Base-by-base conservation (phyloP, 2,888 invertebrate genomes). In the Cheilosia variabilis region DNA sequence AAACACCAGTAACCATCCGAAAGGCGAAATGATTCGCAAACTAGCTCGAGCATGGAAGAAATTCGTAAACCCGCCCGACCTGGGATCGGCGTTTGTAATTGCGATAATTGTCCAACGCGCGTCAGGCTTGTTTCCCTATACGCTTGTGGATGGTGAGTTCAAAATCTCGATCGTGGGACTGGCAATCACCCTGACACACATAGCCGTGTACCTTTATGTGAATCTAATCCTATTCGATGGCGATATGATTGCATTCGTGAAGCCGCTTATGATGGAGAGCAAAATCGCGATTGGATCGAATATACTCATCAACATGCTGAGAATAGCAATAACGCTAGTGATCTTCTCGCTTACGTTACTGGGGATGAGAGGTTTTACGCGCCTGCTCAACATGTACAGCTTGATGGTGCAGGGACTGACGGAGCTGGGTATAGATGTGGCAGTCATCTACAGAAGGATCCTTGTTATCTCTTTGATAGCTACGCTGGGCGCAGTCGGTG, bases 61-160 rank as follows among this genome's bases (percentile, higher is more conserved):
- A 4, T 45, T 73, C n/a, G 60, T 22, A 7, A 77, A 66, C 17
- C 87, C 88, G 0, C 63, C 62, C 3, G 66, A 68, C 22, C 41
- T 89, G 0, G 62, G 57, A 10, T 87, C 88, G n/a, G 68, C 88
- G 0, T 88, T 79, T 37, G 24, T 50, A n/a, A 22, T 87, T 10
- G 47, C 75, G 4, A 60, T 87, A 10, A 24, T 69, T 6, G 50
- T 88, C 5, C 52, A 89, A n/a, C 88, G 88, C 1, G 4, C 86
- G 6, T 83, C 87, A 0, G 89, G 89, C 0, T 27, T 89, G 7
- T 89, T 88, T 82, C 89, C 89, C 4, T 88, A 80, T n/a, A 65
- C 63, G 4, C n/a, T 22, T 1, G 9, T 1, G 1, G 45, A 73
- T 34, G 34, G 27, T 5, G 34, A 72, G 17, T 89, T 88, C 31